phyloP scores from a whole-genome alignment of 2,113 vertebrate genomes.

The Limnothrissa miodon region DNA sequence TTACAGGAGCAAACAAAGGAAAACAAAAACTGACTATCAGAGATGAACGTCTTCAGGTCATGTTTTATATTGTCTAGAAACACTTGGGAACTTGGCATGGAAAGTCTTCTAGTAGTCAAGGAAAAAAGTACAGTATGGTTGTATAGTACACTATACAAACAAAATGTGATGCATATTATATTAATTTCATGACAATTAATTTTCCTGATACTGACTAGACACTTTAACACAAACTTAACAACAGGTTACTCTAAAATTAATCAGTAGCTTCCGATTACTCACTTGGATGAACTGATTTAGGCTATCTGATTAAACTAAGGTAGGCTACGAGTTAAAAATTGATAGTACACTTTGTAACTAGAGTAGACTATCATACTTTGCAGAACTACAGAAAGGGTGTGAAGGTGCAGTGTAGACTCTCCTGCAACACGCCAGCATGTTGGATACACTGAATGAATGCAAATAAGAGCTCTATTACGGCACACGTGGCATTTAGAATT shows the following conservation, averaged over 20 bases:
- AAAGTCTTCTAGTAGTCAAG: not conserved
- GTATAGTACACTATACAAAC: too few relatives aligned
- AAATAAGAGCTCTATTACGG: not conserved
- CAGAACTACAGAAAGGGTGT: not conserved
- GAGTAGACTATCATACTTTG: not conserved
- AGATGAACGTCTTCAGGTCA: slow-evolving; percentile 20
- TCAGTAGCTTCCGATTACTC: too few relatives aligned
- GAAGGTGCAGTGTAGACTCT: not conserved
- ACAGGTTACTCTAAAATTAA: too few relatives aligned
- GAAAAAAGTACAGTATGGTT: too few relatives aligned
- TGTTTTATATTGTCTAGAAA: slow-evolving; percentile 24
- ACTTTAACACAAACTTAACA: too few relatives aligned
- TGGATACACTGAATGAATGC: slow-evolving; percentile 26
- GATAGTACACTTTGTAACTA: too few relatives aligned
- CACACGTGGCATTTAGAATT: not conserved
- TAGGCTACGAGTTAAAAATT: too few relatives aligned
- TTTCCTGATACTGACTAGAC: too few relatives aligned
- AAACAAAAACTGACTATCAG: slow-evolving; percentile 29
- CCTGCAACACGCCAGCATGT: not conserved
- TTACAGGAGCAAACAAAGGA: slow-evolving; percentile 42
- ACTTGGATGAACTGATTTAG: too few relatives aligned
- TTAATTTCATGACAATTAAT: too few relatives aligned
- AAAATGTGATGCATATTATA: too few relatives aligned
- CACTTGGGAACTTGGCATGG: not conserved
- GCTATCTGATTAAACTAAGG: too few relatives aligned